Percentiles rank a stretch among this genome's conserved stretches.
Evolutionary conservation across 2,797 vertebrate species (phyloP).

Genomic region (Melanotaenia trifasciata): DNA sequence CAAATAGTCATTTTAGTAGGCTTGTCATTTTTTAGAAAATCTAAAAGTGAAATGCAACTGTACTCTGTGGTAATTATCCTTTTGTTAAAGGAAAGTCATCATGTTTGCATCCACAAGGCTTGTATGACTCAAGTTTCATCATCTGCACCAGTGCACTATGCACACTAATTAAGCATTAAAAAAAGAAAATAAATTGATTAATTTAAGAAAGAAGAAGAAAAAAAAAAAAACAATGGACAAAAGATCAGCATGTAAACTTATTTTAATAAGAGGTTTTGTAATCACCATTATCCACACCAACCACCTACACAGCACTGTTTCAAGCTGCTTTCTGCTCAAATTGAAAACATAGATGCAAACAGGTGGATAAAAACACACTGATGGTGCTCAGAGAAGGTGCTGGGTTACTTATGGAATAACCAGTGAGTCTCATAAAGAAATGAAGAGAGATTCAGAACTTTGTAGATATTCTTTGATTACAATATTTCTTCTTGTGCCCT

Average conservation of each 20-base stretch:
- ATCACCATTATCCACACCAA: neutral
- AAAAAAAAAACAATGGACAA: neutral
- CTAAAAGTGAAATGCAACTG: neutral
- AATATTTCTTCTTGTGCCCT: conserved; percentile 10
- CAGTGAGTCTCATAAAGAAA: conserved; percentile 13
- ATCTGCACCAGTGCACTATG: neutral
- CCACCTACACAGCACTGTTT: neutral
- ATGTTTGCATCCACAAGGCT: too few relatives aligned
- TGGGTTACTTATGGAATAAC: neutral
- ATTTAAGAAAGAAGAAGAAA: neutral
- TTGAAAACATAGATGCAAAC: conserved; percentile 4
- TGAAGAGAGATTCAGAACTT: conserved; percentile 13
- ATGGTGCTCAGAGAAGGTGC: neutral
- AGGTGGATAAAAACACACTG: conserved; percentile 1
- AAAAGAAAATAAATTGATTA: neutral
- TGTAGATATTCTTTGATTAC: conserved; percentile 14
- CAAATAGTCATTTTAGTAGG: too few relatives aligned
- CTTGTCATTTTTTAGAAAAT: neutral
- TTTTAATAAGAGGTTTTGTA: neutral
- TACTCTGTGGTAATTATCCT: neutral
- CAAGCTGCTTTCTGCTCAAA: neutral
- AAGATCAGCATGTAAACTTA: neutral
- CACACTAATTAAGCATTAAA: too few relatives aligned
- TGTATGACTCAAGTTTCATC: too few relatives aligned
- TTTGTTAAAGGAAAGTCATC: neutral